Conservation (phyloP, 2,797 vertebrate species). For the Distichodus sexfasciatus region DNA sequence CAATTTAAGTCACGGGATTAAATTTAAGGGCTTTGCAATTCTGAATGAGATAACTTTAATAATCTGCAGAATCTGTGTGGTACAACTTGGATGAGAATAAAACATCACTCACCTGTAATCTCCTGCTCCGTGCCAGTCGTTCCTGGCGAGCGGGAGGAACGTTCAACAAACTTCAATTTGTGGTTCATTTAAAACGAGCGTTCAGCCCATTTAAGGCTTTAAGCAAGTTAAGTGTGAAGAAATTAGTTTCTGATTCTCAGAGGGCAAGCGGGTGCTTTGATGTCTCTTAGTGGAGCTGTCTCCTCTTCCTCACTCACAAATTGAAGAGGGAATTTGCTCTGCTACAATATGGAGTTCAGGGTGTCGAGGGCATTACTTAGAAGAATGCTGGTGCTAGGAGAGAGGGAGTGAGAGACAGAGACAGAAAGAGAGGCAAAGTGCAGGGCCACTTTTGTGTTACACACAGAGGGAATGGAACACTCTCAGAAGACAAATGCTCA, state of each 20-base stretch:
- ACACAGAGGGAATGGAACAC: constrained; percentile 3
- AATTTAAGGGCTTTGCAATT: neutral
- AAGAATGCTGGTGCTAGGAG: constrained; percentile 8
- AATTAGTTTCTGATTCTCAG: constrained; percentile 58
- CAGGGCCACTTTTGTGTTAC: neutral
- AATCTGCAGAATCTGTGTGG: constrained; percentile 13
- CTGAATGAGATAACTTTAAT: neutral
- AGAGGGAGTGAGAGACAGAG: neutral
- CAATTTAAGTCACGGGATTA: too few species aligned
- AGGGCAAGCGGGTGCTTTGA: constrained; percentile 48
- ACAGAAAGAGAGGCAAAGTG: constrained; percentile 21
- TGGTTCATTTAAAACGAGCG: constrained; percentile 40
- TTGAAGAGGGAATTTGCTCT: constrained; percentile 45
- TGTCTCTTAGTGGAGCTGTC: constrained; percentile 18
- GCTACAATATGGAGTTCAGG: constrained; percentile 29
- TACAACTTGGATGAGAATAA: constrained; percentile 8
- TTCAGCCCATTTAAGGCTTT: constrained; percentile 37
- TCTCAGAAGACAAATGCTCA: constrained; percentile 1
- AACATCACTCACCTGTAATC: constrained; percentile 37
- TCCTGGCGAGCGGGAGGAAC: constrained; percentile 2
- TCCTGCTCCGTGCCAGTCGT: neutral
- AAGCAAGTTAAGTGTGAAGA: constrained; percentile 48
- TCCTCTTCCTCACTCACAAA: constrained; percentile 31
- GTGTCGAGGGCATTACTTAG: constrained; percentile 39
- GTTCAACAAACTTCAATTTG: constrained; percentile 47